Conservation (phyloP, 2,797 vertebrate species). For the Menidia menidia region DNA sequence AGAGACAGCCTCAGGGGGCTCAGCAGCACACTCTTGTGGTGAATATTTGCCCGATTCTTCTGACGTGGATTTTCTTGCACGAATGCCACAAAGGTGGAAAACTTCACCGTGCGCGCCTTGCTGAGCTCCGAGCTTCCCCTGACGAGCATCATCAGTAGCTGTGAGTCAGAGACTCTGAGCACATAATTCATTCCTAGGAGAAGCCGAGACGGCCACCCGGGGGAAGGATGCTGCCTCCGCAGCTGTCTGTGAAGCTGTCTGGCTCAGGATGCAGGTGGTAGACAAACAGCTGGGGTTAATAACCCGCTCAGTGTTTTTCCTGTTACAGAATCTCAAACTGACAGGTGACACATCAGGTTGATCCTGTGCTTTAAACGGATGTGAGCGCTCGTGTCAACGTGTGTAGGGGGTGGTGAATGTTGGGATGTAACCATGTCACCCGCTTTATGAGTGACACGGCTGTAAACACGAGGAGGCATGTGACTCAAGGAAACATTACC, state of each 20-base stretch:
- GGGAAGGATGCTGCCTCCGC: slow-evolving; percentile 35
- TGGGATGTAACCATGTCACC: slow-evolving; percentile 5
- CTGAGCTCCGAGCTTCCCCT: slow-evolving; percentile 26
- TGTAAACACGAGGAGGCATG: slow-evolving; percentile 33
- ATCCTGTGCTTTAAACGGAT: slow-evolving; percentile 9
- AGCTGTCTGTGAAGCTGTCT: slow-evolving; percentile 35
- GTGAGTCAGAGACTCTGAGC: slow-evolving; percentile 30
- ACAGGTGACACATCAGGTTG: slow-evolving; percentile 27
- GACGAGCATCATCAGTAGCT: slow-evolving; percentile 28
- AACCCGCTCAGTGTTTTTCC: slow-evolving; percentile 6
- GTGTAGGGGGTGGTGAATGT: not conserved
- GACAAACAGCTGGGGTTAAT: slow-evolving; percentile 36
- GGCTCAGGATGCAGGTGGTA: slow-evolving; percentile 30
- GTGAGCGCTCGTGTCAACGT: not conserved
- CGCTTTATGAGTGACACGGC: slow-evolving; percentile 22
- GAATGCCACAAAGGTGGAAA: slow-evolving; percentile 17
- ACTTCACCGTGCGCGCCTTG: slow-evolving; percentile 12
- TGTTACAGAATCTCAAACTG: slow-evolving; percentile 25
- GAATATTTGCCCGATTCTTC: slow-evolving; percentile 8
- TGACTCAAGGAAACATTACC: slow-evolving; percentile 50
- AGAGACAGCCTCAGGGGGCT: slow-evolving; percentile 40
- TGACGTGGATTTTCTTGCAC: not conserved
- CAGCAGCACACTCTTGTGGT: slow-evolving; percentile 80
- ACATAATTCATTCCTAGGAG: slow-evolving; percentile 31
- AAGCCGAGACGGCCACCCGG: slow-evolving; percentile 25